A percentile compares a stretch with the other conserved stretches of the same genome.
phyloP scores from a whole-genome alignment of 1,140 invertebrate species.

The Phymorhynchus buccinoides region DNA sequence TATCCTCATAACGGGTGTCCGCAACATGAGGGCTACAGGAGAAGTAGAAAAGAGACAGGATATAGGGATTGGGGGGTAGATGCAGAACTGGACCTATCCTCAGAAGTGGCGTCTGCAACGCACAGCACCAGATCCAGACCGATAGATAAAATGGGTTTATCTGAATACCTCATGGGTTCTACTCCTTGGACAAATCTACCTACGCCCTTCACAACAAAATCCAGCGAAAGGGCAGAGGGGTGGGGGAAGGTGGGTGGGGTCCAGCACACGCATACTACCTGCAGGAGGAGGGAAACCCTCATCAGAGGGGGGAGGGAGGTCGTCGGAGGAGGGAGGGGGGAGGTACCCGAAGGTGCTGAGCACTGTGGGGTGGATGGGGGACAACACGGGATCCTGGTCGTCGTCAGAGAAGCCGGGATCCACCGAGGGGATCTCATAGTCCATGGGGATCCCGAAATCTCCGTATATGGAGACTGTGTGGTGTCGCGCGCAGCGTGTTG shows the following conservation, averaged over 20 bases:
- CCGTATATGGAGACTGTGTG: background rate
- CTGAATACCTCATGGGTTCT: no score
- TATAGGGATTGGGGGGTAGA: no score
- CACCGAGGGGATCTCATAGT: background rate
- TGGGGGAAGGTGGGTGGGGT: background rate
- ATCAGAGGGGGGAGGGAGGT: background rate
- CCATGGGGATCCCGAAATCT: background rate
- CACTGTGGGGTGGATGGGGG: background rate
- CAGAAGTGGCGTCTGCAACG: no score
- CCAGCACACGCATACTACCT: background rate
- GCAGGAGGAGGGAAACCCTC: background rate
- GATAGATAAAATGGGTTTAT: no score
- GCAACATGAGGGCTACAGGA: no score
- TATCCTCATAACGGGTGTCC: no score
- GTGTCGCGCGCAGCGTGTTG: no score
- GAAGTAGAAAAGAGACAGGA: no score
- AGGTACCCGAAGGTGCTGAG: background rate
- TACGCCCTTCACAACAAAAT: no score
- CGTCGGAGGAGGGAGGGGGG: background rate
- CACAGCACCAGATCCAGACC: no score
- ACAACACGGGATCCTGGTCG: background rate
- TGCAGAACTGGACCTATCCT: no score
- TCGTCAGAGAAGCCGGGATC: background rate
- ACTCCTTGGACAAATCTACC: no score
- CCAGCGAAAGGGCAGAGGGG: background rate